Evolutionary conservation across 2,113 vertebrate species (phyloP).

Genomic region (Amphiprion ocellaris): DNA sequence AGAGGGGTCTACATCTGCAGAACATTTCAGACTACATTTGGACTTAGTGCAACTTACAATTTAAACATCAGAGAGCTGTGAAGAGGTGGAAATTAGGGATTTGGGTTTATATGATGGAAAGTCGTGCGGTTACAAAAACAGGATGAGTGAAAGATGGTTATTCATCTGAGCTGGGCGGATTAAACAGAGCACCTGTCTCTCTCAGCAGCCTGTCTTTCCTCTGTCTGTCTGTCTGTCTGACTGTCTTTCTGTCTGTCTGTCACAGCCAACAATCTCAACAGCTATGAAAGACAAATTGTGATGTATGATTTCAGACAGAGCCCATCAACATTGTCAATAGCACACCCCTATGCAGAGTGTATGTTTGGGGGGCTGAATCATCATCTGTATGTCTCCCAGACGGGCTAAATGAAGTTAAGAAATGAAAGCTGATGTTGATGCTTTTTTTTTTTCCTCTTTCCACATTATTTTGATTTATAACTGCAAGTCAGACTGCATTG

Average conservation of each 20-base stretch:
- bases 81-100: constrained; percentile 82
- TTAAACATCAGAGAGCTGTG: constrained; percentile 77
- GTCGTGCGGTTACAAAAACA: constrained; percentile 69
- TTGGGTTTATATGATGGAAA: constrained; percentile 78
- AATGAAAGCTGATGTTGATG: constrained; percentile 64
- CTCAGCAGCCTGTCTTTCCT: constrained; percentile 18
- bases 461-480: constrained; percentile 84
- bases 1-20: constrained; percentile 82
- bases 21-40: constrained; percentile 74
- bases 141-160: constrained; percentile 68
- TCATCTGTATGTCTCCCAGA: constrained; percentile 37
- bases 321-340: constrained; percentile 21
- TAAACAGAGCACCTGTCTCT: constrained; percentile 70
- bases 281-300: constrained; percentile 21
- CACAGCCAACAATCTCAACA: background rate
- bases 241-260: constrained; percentile 22
- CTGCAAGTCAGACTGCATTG: constrained; percentile 69
- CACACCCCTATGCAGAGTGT: constrained; percentile 18
- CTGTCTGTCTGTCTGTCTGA: constrained; percentile 7
- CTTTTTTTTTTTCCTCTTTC: constrained; percentile 39
- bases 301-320: constrained; percentile 26
- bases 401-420: constrained; percentile 71
- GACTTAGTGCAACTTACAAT: constrained; percentile 60
- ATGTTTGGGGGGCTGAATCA: constrained; percentile 23
- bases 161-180: constrained; percentile 57